These are phyloP conservation scores for Campopleginae sp. DNA, from an alignment of 2,888 invertebrate genomes.

Conservation along the genomic window DNA sequence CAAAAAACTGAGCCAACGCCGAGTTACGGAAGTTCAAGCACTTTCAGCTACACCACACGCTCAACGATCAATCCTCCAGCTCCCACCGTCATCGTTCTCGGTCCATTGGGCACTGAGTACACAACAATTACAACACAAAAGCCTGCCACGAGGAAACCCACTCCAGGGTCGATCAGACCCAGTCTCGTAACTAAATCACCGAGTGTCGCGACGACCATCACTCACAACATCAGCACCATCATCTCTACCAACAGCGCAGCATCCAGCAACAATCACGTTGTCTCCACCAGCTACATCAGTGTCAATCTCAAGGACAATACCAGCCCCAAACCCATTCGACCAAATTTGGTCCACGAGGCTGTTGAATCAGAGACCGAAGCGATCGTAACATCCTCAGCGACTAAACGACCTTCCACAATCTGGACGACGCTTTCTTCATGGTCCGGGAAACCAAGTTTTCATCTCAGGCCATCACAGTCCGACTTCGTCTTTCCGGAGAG, in stretches of 20 bases:
- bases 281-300: conserved; percentile 81
- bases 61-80: conserved; percentile 84
- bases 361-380: conserved; percentile 18
- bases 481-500: conserved; percentile 53
- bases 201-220: conserved; percentile 79
- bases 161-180: conserved; percentile 68
- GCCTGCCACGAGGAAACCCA: conserved; percentile 76
- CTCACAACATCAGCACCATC: conserved; percentile 82
- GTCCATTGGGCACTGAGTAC: conserved; percentile 83
- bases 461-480: conserved; percentile 75
- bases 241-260: conserved; percentile 76
- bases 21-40: conserved; percentile 72
- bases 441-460: conserved; percentile 80
- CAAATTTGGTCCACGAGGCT: conserved; percentile 9
- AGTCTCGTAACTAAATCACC: conserved; percentile 76
- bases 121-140: conserved; percentile 79
- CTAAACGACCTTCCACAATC: conserved; percentile 74
- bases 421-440: conserved; percentile 80
- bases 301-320: conserved; percentile 80
- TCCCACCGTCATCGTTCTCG: conserved; percentile 87
- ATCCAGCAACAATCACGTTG: conserved; percentile 78
- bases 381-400: neutral
- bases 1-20: conserved; percentile 73
- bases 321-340: conserved; percentile 51
- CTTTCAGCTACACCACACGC: conserved; percentile 74